Evolutionary conservation across 2,888 invertebrate genomes (phyloP).

Genomic region (Mesorhabditis belari): DNA sequence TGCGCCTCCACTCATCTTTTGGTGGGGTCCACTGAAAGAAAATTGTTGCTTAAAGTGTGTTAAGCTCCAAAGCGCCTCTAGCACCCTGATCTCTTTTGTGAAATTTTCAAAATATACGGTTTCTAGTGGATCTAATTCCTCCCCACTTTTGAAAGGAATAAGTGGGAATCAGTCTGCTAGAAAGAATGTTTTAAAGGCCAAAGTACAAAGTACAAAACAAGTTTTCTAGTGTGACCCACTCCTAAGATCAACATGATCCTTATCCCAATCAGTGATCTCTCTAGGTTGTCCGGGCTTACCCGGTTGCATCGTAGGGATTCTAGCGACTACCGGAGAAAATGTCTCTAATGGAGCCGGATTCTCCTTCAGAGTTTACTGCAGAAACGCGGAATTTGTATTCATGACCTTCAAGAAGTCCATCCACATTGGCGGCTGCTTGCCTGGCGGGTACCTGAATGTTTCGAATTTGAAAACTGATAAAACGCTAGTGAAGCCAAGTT

Average conservation of each 20-base stretch:
- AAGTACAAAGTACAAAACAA: not conserved
- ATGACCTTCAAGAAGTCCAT: constrained; percentile 84
- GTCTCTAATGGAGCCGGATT: constrained; percentile 90
- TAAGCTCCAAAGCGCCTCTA: too few relatives aligned
- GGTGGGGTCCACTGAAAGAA: constrained; percentile 46
- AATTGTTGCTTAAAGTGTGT: too few relatives aligned
- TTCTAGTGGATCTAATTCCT: too few relatives aligned
- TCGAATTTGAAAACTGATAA: too few relatives aligned
- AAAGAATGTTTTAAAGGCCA: not conserved
- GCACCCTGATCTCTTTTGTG: too few relatives aligned
- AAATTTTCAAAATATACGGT: too few relatives aligned
- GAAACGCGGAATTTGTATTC: constrained; percentile 93
- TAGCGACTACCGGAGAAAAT: constrained; percentile 78
- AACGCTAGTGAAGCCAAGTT: too few relatives aligned
- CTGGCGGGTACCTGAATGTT: constrained; percentile 21
- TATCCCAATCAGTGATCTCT: constrained; percentile 85
- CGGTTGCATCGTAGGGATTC: constrained; percentile 88
- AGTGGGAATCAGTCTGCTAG: not conserved
- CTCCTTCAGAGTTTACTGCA: constrained; percentile 93
- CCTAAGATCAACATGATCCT: constrained; percentile 50
- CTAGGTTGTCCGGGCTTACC: constrained; percentile 77
- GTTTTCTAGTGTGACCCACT: too few relatives aligned
- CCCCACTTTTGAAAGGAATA: too few relatives aligned
- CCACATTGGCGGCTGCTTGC: constrained; percentile 63
- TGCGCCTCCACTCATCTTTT: constrained; percentile 49